Conservation (phyloP, 1,140 invertebrate species). For the Heliconius eleuchia region DNA sequence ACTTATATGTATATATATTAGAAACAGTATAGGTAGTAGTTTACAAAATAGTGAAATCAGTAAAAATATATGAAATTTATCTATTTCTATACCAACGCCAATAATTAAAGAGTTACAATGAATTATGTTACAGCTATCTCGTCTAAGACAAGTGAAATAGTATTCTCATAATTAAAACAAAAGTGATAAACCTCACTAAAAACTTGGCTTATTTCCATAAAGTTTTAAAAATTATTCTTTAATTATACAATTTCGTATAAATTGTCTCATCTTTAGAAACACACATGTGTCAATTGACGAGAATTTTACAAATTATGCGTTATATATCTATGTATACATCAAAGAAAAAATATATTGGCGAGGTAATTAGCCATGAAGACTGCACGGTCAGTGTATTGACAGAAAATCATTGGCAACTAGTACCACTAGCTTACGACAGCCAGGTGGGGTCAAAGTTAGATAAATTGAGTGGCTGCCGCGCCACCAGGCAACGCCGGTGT, state of each 20-base stretch:
- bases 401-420: slow-evolving; percentile 75
- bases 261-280: slow-evolving; percentile 25
- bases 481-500: slow-evolving; percentile 48
- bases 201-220: slow-evolving; percentile 50
- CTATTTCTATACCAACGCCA: neutral
- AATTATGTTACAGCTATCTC: neutral
- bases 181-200: neutral
- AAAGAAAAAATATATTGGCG: slow-evolving; percentile 65
- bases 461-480: slow-evolving; percentile 72
- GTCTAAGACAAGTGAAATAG: neutral
- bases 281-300: slow-evolving; percentile 46
- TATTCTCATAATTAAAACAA: slow-evolving; percentile 6
- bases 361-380: slow-evolving; percentile 62
- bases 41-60: no score
- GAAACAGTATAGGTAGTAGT: neutral
- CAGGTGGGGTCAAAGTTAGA: slow-evolving; percentile 75
- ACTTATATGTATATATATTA: neutral
- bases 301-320: slow-evolving; percentile 39
- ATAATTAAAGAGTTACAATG: slow-evolving; percentile 1
- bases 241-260: slow-evolving; percentile 13
- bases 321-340: slow-evolving; percentile 42
- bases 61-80: neutral
- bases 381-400: slow-evolving; percentile 75
- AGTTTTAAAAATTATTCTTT: slow-evolving; percentile 20
- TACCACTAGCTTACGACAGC: slow-evolving; percentile 64